Evolutionary conservation across 2,113 vertebrate species (phyloP).

Genomic region (Charina bottae): DNA sequence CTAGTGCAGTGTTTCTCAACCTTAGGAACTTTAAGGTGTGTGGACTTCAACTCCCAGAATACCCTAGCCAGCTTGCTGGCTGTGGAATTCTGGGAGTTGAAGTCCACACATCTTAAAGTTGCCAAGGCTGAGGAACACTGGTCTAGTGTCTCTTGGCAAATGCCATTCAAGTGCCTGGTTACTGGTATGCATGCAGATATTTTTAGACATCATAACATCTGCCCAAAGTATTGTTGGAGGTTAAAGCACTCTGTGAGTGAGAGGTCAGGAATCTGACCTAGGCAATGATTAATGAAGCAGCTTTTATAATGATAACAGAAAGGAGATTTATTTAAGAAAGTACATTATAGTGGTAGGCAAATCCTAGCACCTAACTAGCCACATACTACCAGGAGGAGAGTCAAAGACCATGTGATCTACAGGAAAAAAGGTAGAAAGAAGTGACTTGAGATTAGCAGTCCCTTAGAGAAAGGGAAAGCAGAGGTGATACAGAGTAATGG

Average conservation of each 20-base stretch:
- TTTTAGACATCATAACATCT: neutral
- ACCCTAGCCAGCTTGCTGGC: too few species aligned
- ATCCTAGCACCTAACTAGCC: neutral
- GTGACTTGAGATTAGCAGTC: neutral
- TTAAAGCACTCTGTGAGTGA: neutral
- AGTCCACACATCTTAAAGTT: too few species aligned
- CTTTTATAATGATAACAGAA: neutral
- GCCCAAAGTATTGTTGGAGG: neutral
- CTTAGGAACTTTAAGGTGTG: too few species aligned
- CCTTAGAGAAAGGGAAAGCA: neutral
- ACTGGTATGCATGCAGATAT: neutral
- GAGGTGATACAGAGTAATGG: neutral
- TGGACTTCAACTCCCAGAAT: too few species aligned
- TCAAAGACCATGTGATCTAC: neutral
- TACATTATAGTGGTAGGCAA: neutral
- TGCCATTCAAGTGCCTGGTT: neutral
- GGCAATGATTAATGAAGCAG: neutral
- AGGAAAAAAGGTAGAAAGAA: neutral
- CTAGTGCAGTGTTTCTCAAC: too few species aligned
- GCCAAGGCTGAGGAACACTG: neutral
- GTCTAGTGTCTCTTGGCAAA: neutral
- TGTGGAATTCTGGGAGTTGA: too few species aligned
- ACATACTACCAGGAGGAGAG: neutral
- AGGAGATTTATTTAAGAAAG: neutral
- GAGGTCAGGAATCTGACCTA: neutral